Evolutionary conservation across 2,888 invertebrate genomes (phyloP), one percentile per base, ranked within the genome.

Genomic region (Tiliacea citrago): DNA sequence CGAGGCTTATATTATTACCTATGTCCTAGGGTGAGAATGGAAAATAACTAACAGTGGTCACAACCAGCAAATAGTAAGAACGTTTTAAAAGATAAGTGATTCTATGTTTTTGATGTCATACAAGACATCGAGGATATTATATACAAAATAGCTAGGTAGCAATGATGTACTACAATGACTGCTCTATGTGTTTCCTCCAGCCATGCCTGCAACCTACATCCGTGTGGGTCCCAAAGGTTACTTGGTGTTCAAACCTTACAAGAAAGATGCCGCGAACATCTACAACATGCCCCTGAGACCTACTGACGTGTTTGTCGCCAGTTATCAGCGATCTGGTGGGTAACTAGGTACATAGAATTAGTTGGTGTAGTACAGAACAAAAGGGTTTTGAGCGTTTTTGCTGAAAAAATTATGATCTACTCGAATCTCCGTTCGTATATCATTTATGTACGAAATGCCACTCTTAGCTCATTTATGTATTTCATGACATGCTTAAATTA

Each of bases 311-410:
- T 97, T 97, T 97, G 97, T 98, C 2, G 92, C 97, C 0, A 97
- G 97, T 0, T 98, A 97, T 92, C 98, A 98, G 0, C 95, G 98
- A 92, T 97, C 98, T 82, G 98, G 98, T 96, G 95, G n/a, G 66
- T 66, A 55, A 7, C 18, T 39, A 66, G n/a, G 35, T 18, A 29
- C 29, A 29, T 29, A 1, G 29, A 2, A 29, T 29, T 29, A 29
- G 29, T 29, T 29, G 29, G 3, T 29, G 2, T 29, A 29, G 29
- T 29, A n/a, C n/a, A 29, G 29, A 2, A 3, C 29, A 16, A 42
- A 42, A 10, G 9, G 1, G 6, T 3, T 13, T 49, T n/a, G n/a
- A n/a, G n/a, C n/a, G n/a, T n/a, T n/a, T 4, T 29, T 9, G 21
- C 29, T 29, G 21, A 49, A 35, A 49, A 51, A 35, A 0, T 1